Percentiles rank a stretch among this genome's conserved stretches.
phyloP scores from a whole-genome alignment of 2,113 vertebrate species.

The Galeopterus variegatus region DNA sequence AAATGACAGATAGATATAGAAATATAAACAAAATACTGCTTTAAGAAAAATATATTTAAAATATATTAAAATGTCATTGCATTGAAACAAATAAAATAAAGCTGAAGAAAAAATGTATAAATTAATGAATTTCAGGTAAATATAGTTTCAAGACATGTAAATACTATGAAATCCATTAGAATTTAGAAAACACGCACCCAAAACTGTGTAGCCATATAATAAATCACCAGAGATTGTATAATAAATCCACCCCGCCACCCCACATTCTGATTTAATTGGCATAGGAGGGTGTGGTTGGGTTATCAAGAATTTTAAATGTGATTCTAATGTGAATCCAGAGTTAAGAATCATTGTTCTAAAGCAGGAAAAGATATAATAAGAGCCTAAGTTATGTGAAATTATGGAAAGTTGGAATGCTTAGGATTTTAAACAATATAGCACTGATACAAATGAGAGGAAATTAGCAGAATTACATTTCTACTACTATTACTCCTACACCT shows the following conservation, averaged over 20 bases:
- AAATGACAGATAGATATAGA: neutral
- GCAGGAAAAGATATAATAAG: neutral
- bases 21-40: neutral
- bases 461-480: neutral
- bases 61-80: neutral
- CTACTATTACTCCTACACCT: neutral
- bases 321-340: neutral
- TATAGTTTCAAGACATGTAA: neutral
- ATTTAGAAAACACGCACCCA: neutral
- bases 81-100: neutral
- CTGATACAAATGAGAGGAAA: neutral
- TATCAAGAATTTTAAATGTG: neutral
- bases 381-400: neutral
- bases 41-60: neutral
- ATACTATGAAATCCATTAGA: neutral
- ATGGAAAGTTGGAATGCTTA: neutral
- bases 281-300: neutral
- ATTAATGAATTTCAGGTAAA: constrained; percentile 4
- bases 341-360: neutral
- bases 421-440: neutral
- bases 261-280: neutral
- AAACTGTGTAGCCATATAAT: neutral
- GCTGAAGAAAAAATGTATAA: neutral
- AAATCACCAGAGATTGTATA: neutral
- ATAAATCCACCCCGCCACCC: too few relatives aligned